phyloP scores from a whole-genome alignment of 2,797 vertebrate genomes.

The Rousettus madagascariensis region DNA sequence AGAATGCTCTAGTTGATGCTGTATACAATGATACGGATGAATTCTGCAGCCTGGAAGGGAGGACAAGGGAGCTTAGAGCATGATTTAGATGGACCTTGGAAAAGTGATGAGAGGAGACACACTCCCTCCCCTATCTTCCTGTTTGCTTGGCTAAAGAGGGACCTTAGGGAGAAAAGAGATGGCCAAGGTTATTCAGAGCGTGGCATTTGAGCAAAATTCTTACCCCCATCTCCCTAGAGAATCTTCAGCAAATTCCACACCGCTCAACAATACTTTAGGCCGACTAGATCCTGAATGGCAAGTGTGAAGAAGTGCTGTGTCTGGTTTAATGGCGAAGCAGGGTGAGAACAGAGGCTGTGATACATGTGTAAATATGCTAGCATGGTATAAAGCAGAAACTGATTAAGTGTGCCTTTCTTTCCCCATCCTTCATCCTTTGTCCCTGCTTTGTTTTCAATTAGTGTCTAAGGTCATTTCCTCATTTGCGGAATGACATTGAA shows the following conservation, averaged over 20 bases:
- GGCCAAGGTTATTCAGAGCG: neutral
- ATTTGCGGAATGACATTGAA: neutral
- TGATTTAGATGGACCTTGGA: neutral
- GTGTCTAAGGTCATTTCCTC: neutral
- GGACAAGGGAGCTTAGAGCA: neutral
- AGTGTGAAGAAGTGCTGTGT: neutral
- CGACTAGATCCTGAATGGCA: neutral
- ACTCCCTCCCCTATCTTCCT: neutral
- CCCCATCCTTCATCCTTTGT: neutral
- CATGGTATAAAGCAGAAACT: neutral
- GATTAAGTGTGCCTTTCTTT: neutral
- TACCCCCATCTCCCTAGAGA: neutral
- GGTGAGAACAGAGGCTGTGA: neutral
- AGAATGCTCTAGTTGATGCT: neutral
- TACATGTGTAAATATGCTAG: neutral
- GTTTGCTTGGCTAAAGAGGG: neutral
- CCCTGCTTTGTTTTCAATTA: slow-evolving; percentile 36
- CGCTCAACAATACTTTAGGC: neutral
- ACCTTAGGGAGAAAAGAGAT: neutral
- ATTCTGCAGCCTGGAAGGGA: neutral
- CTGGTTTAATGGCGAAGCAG: neutral
- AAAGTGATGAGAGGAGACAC: neutral
- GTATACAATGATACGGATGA: neutral
- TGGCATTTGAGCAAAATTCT: neutral
- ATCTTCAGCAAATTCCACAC: neutral